A percentile compares a stretch with the other conserved stretches of the same genome.
These are phyloP conservation scores for Myotis daubentonii DNA, from an alignment of 2,797 vertebrate species.

Conservation along the genomic window DNA sequence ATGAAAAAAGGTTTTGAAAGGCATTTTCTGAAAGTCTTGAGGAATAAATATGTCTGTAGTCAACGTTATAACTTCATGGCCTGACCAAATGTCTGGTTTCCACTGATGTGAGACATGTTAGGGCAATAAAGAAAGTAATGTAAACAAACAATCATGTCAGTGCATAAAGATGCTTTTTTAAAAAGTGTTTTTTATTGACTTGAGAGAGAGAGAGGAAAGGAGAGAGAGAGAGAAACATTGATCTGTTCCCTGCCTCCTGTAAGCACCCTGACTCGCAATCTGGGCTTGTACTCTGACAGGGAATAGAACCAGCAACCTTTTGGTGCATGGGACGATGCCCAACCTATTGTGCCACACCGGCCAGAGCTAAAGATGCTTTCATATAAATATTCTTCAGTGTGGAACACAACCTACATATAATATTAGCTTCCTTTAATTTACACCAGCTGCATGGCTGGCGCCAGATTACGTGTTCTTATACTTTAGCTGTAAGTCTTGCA, in stretches of 20 bases:
- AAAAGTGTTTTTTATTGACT: not conserved
- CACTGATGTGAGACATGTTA: not conserved
- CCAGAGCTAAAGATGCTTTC: not conserved
- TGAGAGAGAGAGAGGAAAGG: too few species aligned
- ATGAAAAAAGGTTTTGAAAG: not conserved
- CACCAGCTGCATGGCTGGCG: not conserved
- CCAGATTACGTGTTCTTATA: not conserved
- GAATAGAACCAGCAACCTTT: not conserved
- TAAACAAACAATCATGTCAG: not conserved
- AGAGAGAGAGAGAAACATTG: not conserved
- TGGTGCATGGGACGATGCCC: not conserved
- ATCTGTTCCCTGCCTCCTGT: not conserved
- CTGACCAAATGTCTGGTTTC: not conserved
- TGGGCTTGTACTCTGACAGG: not conserved
- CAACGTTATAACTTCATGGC: not conserved
- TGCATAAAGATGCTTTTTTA: not conserved
- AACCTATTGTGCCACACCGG: not conserved
- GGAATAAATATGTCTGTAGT: not conserved
- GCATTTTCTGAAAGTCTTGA: conserved; percentile 3
- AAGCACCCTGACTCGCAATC: not conserved
- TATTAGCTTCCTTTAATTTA: not conserved
- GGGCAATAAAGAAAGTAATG: not conserved
- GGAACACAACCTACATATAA: not conserved
- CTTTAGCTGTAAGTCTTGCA: not conserved
- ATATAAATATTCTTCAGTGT: not conserved